Conservation (phyloP, 1,140 invertebrate species). For the Zaprionus vittiger region DNA sequence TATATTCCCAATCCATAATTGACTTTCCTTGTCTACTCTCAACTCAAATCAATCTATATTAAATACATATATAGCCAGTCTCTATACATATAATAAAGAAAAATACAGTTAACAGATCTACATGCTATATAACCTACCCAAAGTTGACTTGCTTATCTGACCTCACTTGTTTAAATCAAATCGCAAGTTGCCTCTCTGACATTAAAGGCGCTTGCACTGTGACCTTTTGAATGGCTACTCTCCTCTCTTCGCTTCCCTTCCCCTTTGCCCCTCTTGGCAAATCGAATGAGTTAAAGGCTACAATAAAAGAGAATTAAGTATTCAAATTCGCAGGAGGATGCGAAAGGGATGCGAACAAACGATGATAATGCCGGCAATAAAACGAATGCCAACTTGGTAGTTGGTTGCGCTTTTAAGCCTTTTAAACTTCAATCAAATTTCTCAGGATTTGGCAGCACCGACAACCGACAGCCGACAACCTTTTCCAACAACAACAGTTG, state of each 20-base stretch:
- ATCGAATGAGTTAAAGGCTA: conserved; percentile 21
- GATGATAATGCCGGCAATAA: conserved; percentile 77
- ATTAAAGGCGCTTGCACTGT: conserved; percentile 60
- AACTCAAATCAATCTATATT: too few species aligned
- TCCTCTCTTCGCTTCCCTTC: not conserved
- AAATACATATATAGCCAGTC: too few species aligned
- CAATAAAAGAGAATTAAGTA: conserved; percentile 62
- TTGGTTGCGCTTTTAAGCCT: conserved; percentile 71
- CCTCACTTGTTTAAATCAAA: conserved; percentile 21
- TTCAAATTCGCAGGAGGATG: conserved; percentile 72
- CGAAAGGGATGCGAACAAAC: conserved; percentile 36
- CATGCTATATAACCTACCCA: not conserved
- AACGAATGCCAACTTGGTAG: conserved; percentile 80
- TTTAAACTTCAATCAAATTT: conserved; percentile 81
- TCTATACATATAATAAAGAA: too few species aligned
- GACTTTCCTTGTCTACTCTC: too few species aligned
- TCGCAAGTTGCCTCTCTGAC: conserved; percentile 33
- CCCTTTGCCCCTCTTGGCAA: not conserved
- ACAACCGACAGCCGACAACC: conserved; percentile 1
- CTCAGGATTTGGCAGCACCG: conserved; percentile 57
- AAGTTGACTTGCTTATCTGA: not conserved
- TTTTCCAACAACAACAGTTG: conserved; percentile 3
- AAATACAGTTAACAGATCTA: too few species aligned
- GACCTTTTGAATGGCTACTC: conserved; percentile 47
- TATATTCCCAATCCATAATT: too few species aligned